Conservation (phyloP, 2,888 invertebrate genomes). For the Stenodera caucasica region DNA sequence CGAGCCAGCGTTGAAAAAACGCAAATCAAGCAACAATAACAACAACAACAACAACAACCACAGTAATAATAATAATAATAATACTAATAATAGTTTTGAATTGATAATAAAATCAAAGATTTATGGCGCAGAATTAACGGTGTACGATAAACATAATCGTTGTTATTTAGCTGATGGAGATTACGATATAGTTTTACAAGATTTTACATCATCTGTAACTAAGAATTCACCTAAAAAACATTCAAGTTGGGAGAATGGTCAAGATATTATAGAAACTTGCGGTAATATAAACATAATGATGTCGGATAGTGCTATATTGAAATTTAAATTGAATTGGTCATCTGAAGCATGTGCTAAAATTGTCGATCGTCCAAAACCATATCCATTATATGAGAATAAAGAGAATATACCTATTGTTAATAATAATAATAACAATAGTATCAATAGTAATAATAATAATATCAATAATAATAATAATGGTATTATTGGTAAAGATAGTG, state of each 20-base stretch:
- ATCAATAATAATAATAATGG: slow-evolving; percentile 46
- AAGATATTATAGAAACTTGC: slow-evolving; percentile 57
- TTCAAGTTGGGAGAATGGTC: slow-evolving; percentile 71
- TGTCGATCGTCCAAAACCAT: slow-evolving; percentile 68
- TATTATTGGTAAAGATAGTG: slow-evolving; percentile 43
- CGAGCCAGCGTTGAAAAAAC: slow-evolving; percentile 71
- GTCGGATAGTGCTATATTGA: slow-evolving; percentile 74
- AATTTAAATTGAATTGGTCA: slow-evolving; percentile 84
- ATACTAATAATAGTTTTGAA: too few relatives aligned
- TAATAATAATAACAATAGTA: slow-evolving; percentile 43
- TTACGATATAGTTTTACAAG: slow-evolving; percentile 85
- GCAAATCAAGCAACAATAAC: slow-evolving; percentile 59
- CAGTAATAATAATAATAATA: slow-evolving; percentile 29
- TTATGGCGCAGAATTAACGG: slow-evolving; percentile 79
- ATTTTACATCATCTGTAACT: slow-evolving; percentile 60
- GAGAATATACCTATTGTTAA: slow-evolving; percentile 51
- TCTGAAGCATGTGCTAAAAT: slow-evolving; percentile 69
- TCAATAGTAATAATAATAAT: slow-evolving; percentile 46
- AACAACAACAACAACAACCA: slow-evolving; percentile 25
- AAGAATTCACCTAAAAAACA: slow-evolving; percentile 68
- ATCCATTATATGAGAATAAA: slow-evolving; percentile 52
- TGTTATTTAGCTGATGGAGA: slow-evolving; percentile 87
- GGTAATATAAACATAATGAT: slow-evolving; percentile 51
- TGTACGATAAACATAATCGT: slow-evolving; percentile 87
- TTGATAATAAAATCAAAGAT: slow-evolving; percentile 45